These are phyloP conservation scores for Sebastes melanostomus DNA, from an alignment of 2,797 vertebrate species.

Conservation along the genomic window DNA sequence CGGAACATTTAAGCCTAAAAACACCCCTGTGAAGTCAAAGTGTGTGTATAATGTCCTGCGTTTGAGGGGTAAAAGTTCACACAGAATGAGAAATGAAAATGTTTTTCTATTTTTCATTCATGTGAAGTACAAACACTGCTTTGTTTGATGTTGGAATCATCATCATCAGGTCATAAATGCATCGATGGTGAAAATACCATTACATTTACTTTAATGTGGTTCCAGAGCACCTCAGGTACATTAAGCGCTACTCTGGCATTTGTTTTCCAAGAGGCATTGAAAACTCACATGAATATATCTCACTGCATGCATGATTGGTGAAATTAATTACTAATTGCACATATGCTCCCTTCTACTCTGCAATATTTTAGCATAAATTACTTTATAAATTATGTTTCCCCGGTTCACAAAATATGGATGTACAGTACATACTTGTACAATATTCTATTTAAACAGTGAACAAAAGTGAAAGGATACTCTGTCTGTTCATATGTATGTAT, in stretches of 20 bases:
- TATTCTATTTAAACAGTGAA: neutral
- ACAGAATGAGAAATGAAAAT: constrained; percentile 32
- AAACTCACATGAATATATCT: neutral
- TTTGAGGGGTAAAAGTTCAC: constrained; percentile 6
- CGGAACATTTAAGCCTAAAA: constrained; percentile 26
- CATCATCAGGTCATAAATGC: neutral
- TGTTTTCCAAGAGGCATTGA: neutral
- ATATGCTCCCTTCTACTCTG: neutral
- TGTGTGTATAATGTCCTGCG: neutral
- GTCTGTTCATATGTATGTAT: neutral
- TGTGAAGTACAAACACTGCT: neutral
- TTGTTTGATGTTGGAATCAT: constrained; percentile 27
- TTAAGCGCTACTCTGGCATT: neutral
- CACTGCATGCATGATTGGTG: neutral
- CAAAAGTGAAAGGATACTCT: neutral
- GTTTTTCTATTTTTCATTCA: neutral
- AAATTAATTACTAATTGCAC: neutral
- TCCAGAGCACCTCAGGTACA: neutral
- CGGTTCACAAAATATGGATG: neutral
- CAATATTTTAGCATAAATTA: neutral
- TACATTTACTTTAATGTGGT: neutral
- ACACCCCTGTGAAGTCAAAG: constrained; percentile 6
- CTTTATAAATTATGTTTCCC: neutral
- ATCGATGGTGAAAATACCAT: neutral
- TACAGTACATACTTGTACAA: neutral